Evolutionary conservation across 1,140 invertebrate species (phyloP).

Genomic region (Adelges cooleyi): DNA sequence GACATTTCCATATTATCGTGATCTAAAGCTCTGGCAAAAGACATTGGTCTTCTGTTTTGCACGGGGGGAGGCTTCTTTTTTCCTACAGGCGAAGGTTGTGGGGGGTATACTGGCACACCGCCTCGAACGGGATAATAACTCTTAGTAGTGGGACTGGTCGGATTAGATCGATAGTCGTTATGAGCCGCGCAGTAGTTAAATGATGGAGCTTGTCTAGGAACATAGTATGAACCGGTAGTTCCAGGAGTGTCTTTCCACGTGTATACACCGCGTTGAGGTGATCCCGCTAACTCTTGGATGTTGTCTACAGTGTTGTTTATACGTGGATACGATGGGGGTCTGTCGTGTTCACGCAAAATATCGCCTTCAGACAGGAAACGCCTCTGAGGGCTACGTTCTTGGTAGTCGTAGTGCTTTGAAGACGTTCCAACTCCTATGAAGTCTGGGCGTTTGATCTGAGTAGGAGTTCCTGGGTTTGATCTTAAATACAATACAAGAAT

Average conservation of each 20-base stretch:
- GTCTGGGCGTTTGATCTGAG: slow-evolving; percentile 68
- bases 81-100: slow-evolving; percentile 44
- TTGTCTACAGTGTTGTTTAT: slow-evolving; percentile 47
- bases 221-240: slow-evolving; percentile 41
- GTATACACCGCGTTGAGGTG: slow-evolving; percentile 69
- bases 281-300: slow-evolving; percentile 66
- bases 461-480: slow-evolving; percentile 79
- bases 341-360: slow-evolving; percentile 54
- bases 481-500: slow-evolving; percentile 41
- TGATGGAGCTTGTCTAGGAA: slow-evolving; percentile 35
- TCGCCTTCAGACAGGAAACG: slow-evolving; percentile 77
- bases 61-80: slow-evolving; percentile 45
- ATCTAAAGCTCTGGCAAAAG: slow-evolving; percentile 81
- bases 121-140: slow-evolving; percentile 42
- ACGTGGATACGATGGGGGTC: slow-evolving; percentile 39
- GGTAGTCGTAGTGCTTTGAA: slow-evolving; percentile 43
- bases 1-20: slow-evolving; percentile 67
- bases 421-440: slow-evolving; percentile 59
- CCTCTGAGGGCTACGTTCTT: slow-evolving; percentile 57
- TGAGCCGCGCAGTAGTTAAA: slow-evolving; percentile 33
- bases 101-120: slow-evolving; percentile 56
- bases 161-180: slow-evolving; percentile 56
- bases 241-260: slow-evolving; percentile 63
- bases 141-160: slow-evolving; percentile 62
- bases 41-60: slow-evolving; percentile 61